A percentile compares a stretch with the other conserved stretches of the same genome.
Evolutionary conservation across 2,888 invertebrate species (phyloP).

Genomic region (Flexamia atlantica): DNA sequence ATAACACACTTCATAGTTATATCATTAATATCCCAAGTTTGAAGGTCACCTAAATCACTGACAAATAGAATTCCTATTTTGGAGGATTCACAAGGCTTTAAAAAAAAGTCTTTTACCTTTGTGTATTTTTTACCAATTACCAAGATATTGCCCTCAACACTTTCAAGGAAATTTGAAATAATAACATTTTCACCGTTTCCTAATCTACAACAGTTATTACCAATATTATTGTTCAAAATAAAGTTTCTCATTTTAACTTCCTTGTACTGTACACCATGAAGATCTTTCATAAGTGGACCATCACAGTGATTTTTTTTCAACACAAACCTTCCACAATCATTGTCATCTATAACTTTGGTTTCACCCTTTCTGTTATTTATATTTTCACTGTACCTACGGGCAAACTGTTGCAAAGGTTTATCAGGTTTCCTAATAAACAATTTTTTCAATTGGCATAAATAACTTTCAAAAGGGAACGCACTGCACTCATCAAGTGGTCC

Average conservation of each 20-base stretch:
- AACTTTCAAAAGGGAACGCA: slow-evolving; percentile 32
- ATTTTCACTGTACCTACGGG: neutral
- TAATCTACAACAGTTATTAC: slow-evolving; percentile 11
- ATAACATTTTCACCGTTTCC: neutral
- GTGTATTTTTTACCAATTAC: neutral
- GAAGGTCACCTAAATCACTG: neutral
- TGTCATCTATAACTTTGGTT: neutral
- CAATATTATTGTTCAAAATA: slow-evolving; percentile 9
- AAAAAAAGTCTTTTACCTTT: slow-evolving; percentile 15
- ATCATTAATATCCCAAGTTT: slow-evolving; percentile 2
- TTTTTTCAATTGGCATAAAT: neutral
- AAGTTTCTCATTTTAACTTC: neutral
- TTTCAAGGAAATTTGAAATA: neutral
- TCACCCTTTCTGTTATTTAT: neutral
- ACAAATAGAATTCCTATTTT: slow-evolving; percentile 9
- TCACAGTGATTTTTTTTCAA: neutral
- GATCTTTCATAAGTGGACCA: slow-evolving; percentile 5
- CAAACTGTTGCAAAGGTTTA: slow-evolving; percentile 2
- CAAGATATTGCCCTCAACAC: neutral
- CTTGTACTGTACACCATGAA: neutral
- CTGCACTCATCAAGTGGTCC: slow-evolving; percentile 19
- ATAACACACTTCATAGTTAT: slow-evolving; percentile 5
- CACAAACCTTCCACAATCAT: neutral
- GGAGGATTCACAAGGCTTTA: neutral
- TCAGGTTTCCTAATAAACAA: neutral